Evolutionary conservation across 2,888 invertebrate species (phyloP).

Genomic region (Dorcus parallelipipedus): DNA sequence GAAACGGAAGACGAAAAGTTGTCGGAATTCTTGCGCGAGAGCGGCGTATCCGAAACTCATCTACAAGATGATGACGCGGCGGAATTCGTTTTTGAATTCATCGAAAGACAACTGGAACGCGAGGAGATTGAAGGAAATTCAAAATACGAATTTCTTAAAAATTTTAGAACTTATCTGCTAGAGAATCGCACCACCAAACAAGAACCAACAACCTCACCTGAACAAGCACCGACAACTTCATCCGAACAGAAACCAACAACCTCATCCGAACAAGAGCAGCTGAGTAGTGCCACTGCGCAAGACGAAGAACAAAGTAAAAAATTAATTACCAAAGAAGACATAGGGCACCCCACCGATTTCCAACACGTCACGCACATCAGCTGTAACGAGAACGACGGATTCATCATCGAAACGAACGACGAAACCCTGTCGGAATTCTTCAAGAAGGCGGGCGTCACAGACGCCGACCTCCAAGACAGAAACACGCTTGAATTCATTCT

Average conservation of each 20-base stretch:
- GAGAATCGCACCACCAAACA: too few relatives aligned
- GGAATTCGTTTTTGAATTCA: conserved; percentile 92
- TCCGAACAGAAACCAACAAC: too few relatives aligned
- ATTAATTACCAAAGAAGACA: not conserved
- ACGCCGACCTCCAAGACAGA: conserved; percentile 74
- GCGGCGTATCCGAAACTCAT: conserved; percentile 81
- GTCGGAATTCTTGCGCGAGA: conserved; percentile 46
- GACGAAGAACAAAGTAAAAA: not conserved
- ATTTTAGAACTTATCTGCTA: too few relatives aligned
- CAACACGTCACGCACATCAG: conserved; percentile 10
- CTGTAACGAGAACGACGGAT: conserved; percentile 7
- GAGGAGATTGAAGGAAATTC: too few relatives aligned
- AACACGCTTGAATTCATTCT: conserved; percentile 90
- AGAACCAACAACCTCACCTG: too few relatives aligned
- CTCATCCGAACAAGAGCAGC: not conserved
- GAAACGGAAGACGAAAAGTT: not conserved
- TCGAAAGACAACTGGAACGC: conserved; percentile 59
- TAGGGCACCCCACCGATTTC: conserved; percentile 9
- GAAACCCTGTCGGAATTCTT: conserved; percentile 6
- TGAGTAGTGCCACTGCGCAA: not conserved
- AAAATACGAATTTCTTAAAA: too few relatives aligned
- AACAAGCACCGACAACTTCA: too few relatives aligned
- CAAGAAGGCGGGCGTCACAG: conserved; percentile 74
- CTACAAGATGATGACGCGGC: conserved; percentile 81
- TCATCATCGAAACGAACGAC: conserved; percentile 11